These are phyloP conservation scores for Apis florea DNA, from an alignment of 1,140 invertebrate species.

Conservation along the genomic window DNA sequence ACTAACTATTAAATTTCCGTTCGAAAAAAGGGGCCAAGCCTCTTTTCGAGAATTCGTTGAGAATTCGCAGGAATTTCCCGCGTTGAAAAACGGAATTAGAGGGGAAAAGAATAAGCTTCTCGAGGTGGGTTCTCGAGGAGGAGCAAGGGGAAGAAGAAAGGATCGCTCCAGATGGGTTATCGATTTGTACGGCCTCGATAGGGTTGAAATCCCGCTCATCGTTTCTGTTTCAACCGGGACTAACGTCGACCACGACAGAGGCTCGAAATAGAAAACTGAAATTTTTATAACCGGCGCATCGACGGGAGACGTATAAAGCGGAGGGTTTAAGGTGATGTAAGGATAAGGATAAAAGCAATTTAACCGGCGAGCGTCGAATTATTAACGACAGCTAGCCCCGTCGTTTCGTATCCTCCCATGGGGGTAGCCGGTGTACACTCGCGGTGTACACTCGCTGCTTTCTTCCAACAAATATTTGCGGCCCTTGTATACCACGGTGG, in stretches of 20 bases:
- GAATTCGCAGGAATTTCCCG: background rate
- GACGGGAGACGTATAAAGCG: constrained; percentile 39
- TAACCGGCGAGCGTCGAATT: constrained; percentile 73
- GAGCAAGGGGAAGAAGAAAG: no score
- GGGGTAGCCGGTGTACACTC: background rate
- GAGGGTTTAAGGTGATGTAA: constrained; percentile 30
- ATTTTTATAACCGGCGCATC: constrained; percentile 31
- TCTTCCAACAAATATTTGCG: constrained; percentile 46
- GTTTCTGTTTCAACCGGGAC: background rate
- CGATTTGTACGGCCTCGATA: background rate
- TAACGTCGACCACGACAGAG: background rate
- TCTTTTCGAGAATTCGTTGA: background rate
- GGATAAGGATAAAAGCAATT: constrained; percentile 64
- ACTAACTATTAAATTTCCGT: constrained; percentile 8
- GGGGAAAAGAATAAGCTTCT: background rate
- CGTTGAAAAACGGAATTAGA: background rate
- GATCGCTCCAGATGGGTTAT: background rate
- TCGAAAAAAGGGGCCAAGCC: no score
- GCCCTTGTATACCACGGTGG: constrained; percentile 30
- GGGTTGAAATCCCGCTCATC: constrained; percentile 7
- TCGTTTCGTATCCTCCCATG: constrained; percentile 20
- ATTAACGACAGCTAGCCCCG: constrained; percentile 45
- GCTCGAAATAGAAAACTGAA: constrained; percentile 41
- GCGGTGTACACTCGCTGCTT: background rate
- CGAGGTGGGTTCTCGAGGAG: no score